Evolutionary conservation across 2,888 invertebrate genomes (phyloP).

Genomic region (Schizaphis graminum): DNA sequence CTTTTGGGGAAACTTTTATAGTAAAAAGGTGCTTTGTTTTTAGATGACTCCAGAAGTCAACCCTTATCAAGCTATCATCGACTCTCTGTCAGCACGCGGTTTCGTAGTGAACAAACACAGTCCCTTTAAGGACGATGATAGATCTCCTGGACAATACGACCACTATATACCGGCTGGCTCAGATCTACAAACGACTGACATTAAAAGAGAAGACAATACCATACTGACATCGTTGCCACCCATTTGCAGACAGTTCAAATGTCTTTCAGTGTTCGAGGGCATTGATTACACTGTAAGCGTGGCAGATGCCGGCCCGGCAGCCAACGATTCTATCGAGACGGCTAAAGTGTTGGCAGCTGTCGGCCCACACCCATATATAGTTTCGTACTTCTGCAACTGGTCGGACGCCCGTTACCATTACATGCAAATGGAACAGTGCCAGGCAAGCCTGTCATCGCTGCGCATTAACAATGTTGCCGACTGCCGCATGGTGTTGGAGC

Average conservation of each 20-base stretch:
- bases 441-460: background rate
- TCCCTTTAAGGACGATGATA: background rate
- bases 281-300: background rate
- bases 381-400: conserved; percentile 17
- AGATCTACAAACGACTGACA: background rate
- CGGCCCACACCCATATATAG: conserved; percentile 3
- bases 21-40: background rate
- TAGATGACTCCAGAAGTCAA: background rate
- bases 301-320: background rate
- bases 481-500: background rate
- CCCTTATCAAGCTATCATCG: background rate
- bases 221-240: background rate
- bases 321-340: background rate
- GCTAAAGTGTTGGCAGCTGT: background rate
- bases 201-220: background rate
- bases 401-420: conserved; percentile 9
- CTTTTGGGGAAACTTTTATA: background rate
- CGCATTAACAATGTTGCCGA: background rate
- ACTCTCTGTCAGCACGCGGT: conserved; percentile 13
- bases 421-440: background rate
- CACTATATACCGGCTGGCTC: rapidly evolving
- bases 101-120: background rate
- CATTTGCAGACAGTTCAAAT: background rate
- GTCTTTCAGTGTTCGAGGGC: conserved; percentile 19
- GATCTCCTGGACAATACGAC: too few species aligned